Conservation (phyloP, 2,797 vertebrate genomes). For the Sebastes miniatus region DNA sequence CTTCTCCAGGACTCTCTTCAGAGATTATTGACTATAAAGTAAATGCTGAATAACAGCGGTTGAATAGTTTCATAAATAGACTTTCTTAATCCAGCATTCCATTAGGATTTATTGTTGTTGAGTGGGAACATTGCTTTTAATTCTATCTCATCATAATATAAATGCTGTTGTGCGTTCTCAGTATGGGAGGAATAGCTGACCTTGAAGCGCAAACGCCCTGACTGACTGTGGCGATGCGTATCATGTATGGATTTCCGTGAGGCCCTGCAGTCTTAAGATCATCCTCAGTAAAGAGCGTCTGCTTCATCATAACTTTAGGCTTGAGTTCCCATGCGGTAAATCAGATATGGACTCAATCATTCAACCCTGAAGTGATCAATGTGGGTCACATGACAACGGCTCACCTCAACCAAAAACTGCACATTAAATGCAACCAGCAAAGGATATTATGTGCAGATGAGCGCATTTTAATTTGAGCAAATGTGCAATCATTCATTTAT, state of each 20-base stretch:
- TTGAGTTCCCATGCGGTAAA: conserved; percentile 45
- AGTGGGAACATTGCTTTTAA: conserved; percentile 9
- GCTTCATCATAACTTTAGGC: conserved; percentile 46
- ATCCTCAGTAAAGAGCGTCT: conserved; percentile 11
- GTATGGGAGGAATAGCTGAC: conserved; percentile 1
- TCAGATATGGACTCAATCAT: conserved; percentile 33
- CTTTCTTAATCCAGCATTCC: background rate
- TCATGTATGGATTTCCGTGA: conserved; percentile 44
- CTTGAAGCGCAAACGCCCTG: conserved; percentile 23
- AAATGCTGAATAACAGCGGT: background rate
- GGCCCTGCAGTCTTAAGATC: conserved; percentile 42
- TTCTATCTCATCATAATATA: background rate
- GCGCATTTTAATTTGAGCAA: background rate
- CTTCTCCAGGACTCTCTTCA: conserved; percentile 4
- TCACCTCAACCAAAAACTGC: background rate
- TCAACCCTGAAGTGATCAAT: conserved; percentile 33
- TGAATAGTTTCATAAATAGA: conserved; percentile 5
- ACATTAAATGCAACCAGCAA: background rate
- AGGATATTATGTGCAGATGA: background rate
- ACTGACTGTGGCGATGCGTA: conserved; percentile 26
- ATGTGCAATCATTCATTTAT: background rate
- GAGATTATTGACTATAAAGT: background rate
- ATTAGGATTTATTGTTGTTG: conserved; percentile 5
- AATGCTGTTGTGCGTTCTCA: background rate
- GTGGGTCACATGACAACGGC: background rate